Evolutionary conservation across 2,797 vertebrate species (phyloP).

Genomic region (Capromys pilorides): DNA sequence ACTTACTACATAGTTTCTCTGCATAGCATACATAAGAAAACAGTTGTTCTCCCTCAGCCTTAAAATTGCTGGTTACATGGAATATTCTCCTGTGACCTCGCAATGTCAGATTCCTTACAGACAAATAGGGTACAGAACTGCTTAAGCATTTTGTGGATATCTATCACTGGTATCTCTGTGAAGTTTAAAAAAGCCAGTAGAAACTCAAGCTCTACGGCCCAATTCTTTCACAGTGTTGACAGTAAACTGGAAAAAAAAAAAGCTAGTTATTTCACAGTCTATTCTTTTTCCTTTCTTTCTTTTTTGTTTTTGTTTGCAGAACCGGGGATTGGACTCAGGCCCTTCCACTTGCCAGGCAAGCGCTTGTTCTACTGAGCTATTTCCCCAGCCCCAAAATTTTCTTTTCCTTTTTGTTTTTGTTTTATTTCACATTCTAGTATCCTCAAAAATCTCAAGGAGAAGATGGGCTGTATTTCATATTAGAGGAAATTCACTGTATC

Average conservation of each 20-base stretch:
- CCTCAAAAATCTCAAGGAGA: not conserved
- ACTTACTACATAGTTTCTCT: not conserved
- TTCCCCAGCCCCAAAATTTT: too few relatives aligned
- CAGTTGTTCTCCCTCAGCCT: constrained; percentile 17
- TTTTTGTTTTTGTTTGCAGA: too few relatives aligned
- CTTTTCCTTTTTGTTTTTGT: too few relatives aligned
- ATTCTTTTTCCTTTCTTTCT: too few relatives aligned
- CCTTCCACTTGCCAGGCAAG: too few relatives aligned
- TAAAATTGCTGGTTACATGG: constrained; percentile 16
- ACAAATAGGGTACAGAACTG: not conserved
- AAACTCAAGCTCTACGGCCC: not conserved
- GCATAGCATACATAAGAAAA: not conserved
- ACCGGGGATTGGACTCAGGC: too few relatives aligned
- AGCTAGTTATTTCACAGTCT: too few relatives aligned
- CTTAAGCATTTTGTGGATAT: not conserved
- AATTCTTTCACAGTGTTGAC: not conserved
- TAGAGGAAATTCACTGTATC: not conserved
- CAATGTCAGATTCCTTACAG: not conserved
- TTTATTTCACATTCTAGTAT: not conserved
- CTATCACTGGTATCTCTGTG: not conserved
- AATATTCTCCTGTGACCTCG: not conserved
- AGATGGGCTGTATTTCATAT: not conserved
- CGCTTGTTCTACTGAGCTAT: too few relatives aligned
- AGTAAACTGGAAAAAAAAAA: not conserved
- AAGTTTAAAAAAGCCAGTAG: not conserved